Conservation (phyloP, 2,113 vertebrate genomes). For the Podocnemis expansa region DNA sequence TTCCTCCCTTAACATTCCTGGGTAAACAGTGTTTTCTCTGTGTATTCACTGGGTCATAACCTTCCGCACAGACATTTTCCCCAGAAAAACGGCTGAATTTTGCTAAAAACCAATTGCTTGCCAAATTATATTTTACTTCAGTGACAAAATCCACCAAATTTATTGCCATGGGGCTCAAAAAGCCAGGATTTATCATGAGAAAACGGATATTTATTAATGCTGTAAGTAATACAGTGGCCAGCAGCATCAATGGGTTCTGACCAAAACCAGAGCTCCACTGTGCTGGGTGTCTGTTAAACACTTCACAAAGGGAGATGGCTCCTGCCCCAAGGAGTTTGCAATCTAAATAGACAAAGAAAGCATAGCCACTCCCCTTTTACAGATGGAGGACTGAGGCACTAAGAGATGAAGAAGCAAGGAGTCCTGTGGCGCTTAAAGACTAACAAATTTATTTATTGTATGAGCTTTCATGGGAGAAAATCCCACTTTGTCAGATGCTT, state of each 20-base stretch:
- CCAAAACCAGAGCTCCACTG: not conserved
- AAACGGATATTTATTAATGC: rapidly evolving
- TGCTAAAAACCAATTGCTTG: rapidly evolving
- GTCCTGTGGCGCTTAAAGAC: no score
- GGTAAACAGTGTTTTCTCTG: not conserved
- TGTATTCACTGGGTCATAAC: not conserved
- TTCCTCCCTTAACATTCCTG: conserved; percentile 32
- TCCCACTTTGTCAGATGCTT: no score
- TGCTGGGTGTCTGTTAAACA: not conserved
- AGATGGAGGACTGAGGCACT: not conserved
- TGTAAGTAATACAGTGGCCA: not conserved
- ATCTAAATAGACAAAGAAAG: not conserved
- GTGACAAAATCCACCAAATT: not conserved
- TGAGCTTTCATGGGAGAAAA: no score
- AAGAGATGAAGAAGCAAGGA: no score
- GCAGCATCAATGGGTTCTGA: not conserved
- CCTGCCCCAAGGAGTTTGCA: not conserved
- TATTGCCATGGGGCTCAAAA: not conserved
- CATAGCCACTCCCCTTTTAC: rapidly evolving
- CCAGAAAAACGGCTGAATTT: not conserved
- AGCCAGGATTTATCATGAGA: not conserved
- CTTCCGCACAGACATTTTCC: not conserved
- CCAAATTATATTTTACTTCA: not conserved
- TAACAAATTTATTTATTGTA: no score
- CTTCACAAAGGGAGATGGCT: not conserved